Conservation (phyloP, 2,113 vertebrate species). For the Orycteropus afer region DNA sequence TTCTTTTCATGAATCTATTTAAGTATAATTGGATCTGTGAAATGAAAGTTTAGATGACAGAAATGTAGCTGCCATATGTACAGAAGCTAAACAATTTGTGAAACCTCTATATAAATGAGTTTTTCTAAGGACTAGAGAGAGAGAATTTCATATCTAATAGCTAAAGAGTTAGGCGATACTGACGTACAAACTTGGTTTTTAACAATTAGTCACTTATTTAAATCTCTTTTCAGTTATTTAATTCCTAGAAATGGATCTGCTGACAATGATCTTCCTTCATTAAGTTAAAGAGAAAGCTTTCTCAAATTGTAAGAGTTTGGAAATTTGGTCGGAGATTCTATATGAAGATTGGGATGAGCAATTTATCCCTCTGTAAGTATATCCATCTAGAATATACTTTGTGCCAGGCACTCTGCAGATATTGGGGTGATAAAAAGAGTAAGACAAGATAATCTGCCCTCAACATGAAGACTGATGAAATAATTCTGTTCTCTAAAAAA, state of each 20-base stretch:
- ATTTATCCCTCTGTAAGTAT: neutral
- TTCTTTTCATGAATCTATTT: conserved; percentile 53
- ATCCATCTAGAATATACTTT: neutral
- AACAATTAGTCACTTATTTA: conserved; percentile 45
- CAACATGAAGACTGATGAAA: neutral
- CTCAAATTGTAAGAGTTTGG: neutral
- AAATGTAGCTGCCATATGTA: conserved; percentile 1
- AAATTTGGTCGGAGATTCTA: neutral
- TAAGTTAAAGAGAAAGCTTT: neutral
- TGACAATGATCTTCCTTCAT: neutral
- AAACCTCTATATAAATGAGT: conserved; percentile 12
- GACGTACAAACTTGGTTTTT: conserved; percentile 21
- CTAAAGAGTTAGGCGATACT: conserved; percentile 5
- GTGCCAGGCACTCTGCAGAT: neutral
- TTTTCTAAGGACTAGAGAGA: neutral
- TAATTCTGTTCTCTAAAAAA: neutral
- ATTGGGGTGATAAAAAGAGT: neutral
- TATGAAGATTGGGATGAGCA: neutral
- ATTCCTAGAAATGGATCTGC: neutral
- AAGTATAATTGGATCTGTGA: conserved; percentile 50
- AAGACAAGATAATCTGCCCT: neutral
- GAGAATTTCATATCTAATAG: neutral
- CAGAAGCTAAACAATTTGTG: neutral
- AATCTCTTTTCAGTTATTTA: neutral
- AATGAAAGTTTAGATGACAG: conserved; percentile 34